Percentiles rank a stretch among this genome's conserved stretches.
These are phyloP conservation scores for Aphodius sticticus DNA, from an alignment of 2,888 invertebrate genomes.

Conservation along the genomic window DNA sequence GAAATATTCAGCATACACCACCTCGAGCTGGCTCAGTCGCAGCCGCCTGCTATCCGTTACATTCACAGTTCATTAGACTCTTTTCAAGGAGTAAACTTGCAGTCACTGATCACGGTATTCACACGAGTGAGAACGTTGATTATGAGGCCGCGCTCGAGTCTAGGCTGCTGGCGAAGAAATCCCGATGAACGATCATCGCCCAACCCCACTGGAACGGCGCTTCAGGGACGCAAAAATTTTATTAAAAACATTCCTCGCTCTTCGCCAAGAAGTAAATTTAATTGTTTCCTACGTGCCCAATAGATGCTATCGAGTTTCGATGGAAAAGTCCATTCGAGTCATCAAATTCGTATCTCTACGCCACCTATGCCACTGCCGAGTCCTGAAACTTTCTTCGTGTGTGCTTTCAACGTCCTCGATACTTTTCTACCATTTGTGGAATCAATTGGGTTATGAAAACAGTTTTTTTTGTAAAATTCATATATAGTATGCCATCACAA, in stretches of 20 bases:
- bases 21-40: slow-evolving; percentile 16
- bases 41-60: slow-evolving; percentile 37
- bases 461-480: neutral
- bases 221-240: slow-evolving; percentile 27
- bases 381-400: neutral
- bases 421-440: neutral
- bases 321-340: neutral
- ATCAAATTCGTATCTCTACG: neutral
- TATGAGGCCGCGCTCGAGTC: slow-evolving; percentile 31
- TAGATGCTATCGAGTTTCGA: slow-evolving; percentile 10
- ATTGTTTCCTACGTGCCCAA: slow-evolving; percentile 29
- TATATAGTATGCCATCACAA: too few species aligned
- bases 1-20: slow-evolving; percentile 19
- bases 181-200: slow-evolving; percentile 18
- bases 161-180: slow-evolving; percentile 4
- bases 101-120: slow-evolving; percentile 44
- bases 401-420: neutral
- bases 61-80: slow-evolving; percentile 41
- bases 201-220: slow-evolving; percentile 7
- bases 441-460: neutral
- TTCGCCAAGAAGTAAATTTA: slow-evolving; percentile 28
- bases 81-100: slow-evolving; percentile 40
- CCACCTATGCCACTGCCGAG: neutral
- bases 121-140: slow-evolving; percentile 37
- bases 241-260: slow-evolving; percentile 30